phyloP scores from a whole-genome alignment of 2,797 vertebrate species.

The Sternarchorhynchus goeldii region DNA sequence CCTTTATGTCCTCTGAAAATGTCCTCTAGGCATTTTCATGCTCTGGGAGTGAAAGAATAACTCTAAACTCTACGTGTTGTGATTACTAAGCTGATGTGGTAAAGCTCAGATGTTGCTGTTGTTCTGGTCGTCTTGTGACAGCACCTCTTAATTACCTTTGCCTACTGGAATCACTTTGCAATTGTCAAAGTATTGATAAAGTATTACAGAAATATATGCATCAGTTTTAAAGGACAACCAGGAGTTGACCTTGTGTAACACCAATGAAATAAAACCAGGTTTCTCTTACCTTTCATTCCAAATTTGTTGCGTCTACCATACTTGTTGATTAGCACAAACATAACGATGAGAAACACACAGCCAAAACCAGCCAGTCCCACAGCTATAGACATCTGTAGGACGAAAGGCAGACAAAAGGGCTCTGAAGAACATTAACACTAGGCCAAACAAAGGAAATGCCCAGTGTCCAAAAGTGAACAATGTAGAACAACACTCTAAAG shows the following conservation, averaged over 20 bases:
- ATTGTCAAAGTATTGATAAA: background rate
- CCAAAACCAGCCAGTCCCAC: conserved; percentile 95
- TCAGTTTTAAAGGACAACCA: background rate
- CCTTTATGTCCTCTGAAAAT: background rate
- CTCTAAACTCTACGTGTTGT: background rate
- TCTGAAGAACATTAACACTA: conserved; percentile 18
- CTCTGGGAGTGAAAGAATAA: background rate
- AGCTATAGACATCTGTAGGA: conserved; percentile 89
- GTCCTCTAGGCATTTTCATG: background rate
- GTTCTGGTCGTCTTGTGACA: background rate
- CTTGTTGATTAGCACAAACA: conserved; percentile 99
- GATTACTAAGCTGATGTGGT: background rate
- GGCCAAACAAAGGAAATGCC: conserved; percentile 16
- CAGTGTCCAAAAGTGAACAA: background rate
- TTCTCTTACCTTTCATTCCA: conserved; percentile 94
- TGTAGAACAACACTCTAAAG: background rate
- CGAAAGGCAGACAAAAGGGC: conserved; percentile 19
- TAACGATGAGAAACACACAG: conserved; percentile 90
- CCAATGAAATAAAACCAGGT: conserved; percentile 8
- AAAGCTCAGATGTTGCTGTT: background rate
- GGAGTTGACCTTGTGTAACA: background rate
- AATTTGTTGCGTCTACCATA: conserved; percentile 96
- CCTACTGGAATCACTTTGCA: background rate
- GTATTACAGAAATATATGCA: background rate
- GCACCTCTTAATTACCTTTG: background rate